Base-by-base conservation (phyloP, 2,888 invertebrate species). In the Tipula unca region DNA sequence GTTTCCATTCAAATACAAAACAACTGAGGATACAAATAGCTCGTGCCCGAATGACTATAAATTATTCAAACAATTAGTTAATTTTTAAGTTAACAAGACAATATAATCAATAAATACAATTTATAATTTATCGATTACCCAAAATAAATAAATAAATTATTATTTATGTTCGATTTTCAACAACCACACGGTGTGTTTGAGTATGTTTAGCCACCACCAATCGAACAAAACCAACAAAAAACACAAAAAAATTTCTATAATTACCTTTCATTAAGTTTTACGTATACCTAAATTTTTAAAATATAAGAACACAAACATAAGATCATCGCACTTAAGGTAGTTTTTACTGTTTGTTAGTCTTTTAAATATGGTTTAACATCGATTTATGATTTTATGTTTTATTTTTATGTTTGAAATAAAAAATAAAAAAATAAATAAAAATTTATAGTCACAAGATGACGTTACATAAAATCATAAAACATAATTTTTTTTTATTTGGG, bases 241-340 rank as follows among this genome's bases (percentile, higher is more conserved):
- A n/a, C n/a, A 17, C 6, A 39, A n/a, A 69, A 69, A 25, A 25
- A 25, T 69, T 69, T 69, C 13, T 25, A 25, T 69, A 69, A 69
- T 69, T 69, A 69, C 69, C 25, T 69, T 69, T 69, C 25, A 69
- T 69, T 69, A 25, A 69, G 69, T 25, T 8, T 25, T n/a, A n/a
- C n/a, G n/a, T n/a, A n/a, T n/a, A n/a, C n/a, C n/a, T 69, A 69
- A 69, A 69, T 69, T 25, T 69, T 25, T 25, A 69, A 69, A 69
- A 69, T 69, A 25, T 69, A 69, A 25, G 3, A 69, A 69, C 69
- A 69, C 69, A 69, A 69, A 69, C 25, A 25, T 25, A 69, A 25
- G 69, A 69, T 69, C 69, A 69, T 69, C 69, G 69, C 69, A 69
- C 69, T 69, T 69, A 69, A 69, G 69, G 69, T 69, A 69, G 69